Base-by-base conservation (phyloP, 2,113 vertebrate genomes). In the Lanius collurio region DNA sequence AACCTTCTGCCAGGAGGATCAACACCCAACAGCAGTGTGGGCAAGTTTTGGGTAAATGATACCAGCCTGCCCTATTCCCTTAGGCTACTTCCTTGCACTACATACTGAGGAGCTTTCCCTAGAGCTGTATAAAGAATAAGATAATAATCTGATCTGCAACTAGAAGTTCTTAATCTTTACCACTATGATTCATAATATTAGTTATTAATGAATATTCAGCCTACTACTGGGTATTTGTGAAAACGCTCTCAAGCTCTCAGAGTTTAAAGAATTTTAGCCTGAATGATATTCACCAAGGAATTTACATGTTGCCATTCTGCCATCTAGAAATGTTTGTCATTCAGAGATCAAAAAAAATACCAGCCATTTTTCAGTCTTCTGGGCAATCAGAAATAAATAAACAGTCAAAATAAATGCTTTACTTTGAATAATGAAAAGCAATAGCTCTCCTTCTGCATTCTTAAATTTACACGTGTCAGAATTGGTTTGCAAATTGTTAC, bases 91-190 rank as follows among this genome's bases (percentile, higher is more conserved):
- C 71, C 82, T 84, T 81, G 59, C 39, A 53, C 91, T 71, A 63
- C 49, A 42, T 13, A 23, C 22, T 53, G 57, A 87, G 64, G n/a
- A 89, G 47, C 17, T 86, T 76, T 89, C 64, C 85, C 82, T 80
- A 80, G 71, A 91, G 33, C 44, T 83, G 59, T 59, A 83, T 86
- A 91, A 92, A 93, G 79, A 86, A 49, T n/a, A 77, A 93, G 49
- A 78, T 74, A 85, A 94, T 73, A 83, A 91, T 31, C 60, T 80
- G 73, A 88, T 90, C 79, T 95, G 22, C 73, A 94, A 50, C 44
- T 42, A 47, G 35, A 88, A 88, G 13, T 75, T 71, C 56, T 81
- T 65, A 80, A 89, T 93, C 68, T 60, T 37, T 37, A 78, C 68
- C 16, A 30, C 79, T 64, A n/a, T 57, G 56, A 75, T 81, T 71